A percentile compares a stretch with the other conserved stretches of the same genome.
phyloP scores from a whole-genome alignment of 2,797 vertebrate species.

The Eulemur rubriventer region DNA sequence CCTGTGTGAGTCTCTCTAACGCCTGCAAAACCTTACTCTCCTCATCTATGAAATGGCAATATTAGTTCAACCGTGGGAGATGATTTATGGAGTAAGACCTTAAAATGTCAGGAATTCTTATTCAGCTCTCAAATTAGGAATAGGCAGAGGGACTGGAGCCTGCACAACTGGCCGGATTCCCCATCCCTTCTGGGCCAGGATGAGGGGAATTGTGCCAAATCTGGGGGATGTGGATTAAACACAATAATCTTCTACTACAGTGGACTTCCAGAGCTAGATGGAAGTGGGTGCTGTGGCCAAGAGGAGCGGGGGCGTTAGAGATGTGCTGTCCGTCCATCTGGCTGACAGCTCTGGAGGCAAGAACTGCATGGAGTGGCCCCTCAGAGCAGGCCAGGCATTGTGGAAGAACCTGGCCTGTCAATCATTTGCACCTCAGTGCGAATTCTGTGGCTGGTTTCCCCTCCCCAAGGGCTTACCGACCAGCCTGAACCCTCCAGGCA shows the following conservation, averaged over 20 bases:
- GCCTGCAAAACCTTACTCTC: neutral
- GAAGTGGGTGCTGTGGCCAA: neutral
- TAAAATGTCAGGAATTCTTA: neutral
- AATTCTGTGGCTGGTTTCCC: neutral
- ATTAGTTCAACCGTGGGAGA: neutral
- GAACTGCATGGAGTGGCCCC: neutral
- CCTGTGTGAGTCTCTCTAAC: neutral
- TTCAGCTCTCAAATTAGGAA: slow-evolving; percentile 3
- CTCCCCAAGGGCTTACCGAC: neutral
- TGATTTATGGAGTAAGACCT: neutral
- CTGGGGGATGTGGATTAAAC: neutral
- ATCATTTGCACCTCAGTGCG: neutral
- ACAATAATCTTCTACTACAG: neutral
- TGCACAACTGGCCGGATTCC: neutral
- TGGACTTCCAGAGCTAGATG: neutral
- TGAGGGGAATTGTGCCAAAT: neutral
- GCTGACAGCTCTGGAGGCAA: neutral
- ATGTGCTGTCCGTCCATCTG: neutral
- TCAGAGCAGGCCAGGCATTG: neutral
- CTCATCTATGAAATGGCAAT: neutral
- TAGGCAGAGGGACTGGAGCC: neutral
- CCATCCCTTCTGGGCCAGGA: neutral
- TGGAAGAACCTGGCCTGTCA: neutral
- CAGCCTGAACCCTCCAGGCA: neutral
- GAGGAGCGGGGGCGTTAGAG: neutral